Evolutionary conservation across 2,113 vertebrate species (phyloP), one percentile per base, ranked within the genome.

Genomic region (Ia io): DNA sequence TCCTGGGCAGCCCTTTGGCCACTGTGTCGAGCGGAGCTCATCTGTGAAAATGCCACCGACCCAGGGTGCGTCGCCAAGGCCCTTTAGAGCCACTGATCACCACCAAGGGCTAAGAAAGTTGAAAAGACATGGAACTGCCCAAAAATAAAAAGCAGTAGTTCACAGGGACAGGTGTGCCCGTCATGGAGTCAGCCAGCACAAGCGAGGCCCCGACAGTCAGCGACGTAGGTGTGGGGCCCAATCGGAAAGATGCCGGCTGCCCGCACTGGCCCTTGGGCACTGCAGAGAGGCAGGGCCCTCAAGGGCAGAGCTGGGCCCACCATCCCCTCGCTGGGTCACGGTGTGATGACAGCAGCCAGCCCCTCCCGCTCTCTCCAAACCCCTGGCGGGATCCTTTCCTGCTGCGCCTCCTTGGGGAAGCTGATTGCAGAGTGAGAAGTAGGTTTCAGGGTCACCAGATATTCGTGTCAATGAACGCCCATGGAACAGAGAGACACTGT

Each of bases 361-460:
- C 8, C 30, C 63, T 35, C 28, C 12, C 0, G 0, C 37, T 20
- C 23, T 11, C 6, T 8, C 13, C 23, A 84, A 37, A 13, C 9
- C 44, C 14, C 17, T 0, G 1, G 1, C 18, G 14, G 32, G 30
- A 12, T 6, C 11, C 0, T 51, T 90, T 73, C 32, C 30, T 25
- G 30, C 28, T 8, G 18, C 28, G n/a, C 42, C 86, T 97, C 23
- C 69, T 87, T 76, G 11, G 2, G 37, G 94, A 92, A 84, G 51
- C 90, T 80, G 77, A 93, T 87, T 97, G 97, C 94, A 9, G 63
- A 96, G 47, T 28, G 40, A 65, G 51, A 97, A 94, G 63, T 85
- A 71, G 95, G 91, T 97, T 97, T 97, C 90, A 96, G 95, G 97
- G 97, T 96, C 96, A 95, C 91, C 78, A 92, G 95, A 94, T 96